phyloP scores from a whole-genome alignment of 2,113 vertebrate genomes.

The Callionymus lyra region DNA sequence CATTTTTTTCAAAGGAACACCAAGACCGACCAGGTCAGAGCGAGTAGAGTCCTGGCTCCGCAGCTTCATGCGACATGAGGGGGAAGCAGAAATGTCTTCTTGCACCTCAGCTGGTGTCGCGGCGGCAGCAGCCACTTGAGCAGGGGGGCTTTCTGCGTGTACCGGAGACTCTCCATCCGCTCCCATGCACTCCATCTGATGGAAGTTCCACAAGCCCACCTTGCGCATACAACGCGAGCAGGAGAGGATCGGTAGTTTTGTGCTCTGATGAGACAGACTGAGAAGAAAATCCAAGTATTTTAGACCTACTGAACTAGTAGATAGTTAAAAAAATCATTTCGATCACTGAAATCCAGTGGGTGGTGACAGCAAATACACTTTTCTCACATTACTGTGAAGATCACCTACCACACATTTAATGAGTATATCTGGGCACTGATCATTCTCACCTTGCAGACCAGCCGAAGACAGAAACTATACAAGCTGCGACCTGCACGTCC shows the following conservation, averaged over 20 bases:
- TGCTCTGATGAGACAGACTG: conserved; percentile 60
- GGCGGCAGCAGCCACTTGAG: conserved; percentile 4
- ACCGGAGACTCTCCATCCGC: conserved; percentile 6
- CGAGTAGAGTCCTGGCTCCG: conserved; percentile 76
- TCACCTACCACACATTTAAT: background rate
- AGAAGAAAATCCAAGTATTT: background rate
- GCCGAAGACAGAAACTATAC: conserved; percentile 82
- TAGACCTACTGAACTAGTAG: background rate
- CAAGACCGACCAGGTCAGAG: conserved; percentile 70
- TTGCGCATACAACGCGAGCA: conserved; percentile 87
- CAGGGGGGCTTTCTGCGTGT: conserved; percentile 8
- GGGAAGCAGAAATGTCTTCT: conserved; percentile 56
- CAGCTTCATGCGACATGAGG: conserved; percentile 80
- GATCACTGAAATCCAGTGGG: background rate
- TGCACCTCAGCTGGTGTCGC: conserved; percentile 40
- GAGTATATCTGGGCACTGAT: background rate
- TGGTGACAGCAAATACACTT: background rate
- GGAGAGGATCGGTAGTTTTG: conserved; percentile 73
- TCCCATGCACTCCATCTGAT: conserved; percentile 71
- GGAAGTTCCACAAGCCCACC: conserved; percentile 87
- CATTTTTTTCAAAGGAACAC: background rate
- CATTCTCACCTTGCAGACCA: conserved; percentile 78
- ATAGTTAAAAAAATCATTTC: background rate
- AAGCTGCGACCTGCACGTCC: conserved; percentile 80
- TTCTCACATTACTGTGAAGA: background rate